A percentile compares a stretch with the other conserved stretches of the same genome.
Conservation (phyloP, 2,888 invertebrate genomes). For the Entomobrya multifasciata region DNA sequence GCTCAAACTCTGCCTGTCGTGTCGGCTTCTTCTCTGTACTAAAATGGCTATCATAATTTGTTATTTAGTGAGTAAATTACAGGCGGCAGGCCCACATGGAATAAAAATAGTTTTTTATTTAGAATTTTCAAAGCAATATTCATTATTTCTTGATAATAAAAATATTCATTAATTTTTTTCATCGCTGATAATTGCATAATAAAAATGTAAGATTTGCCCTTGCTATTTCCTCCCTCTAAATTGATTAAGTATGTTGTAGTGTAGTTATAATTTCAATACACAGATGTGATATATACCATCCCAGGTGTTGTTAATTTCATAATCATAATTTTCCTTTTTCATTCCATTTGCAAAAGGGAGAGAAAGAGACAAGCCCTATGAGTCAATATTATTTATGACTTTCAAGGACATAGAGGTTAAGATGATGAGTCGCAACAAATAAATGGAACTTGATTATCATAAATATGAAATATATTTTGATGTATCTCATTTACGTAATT, state of each 20-base stretch:
- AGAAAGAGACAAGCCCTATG: constrained; percentile 17
- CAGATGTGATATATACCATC: too few species aligned
- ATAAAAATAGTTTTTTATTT: too few species aligned
- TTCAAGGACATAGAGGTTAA: constrained; percentile 4
- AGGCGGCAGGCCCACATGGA: not conserved
- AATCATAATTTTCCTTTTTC: too few species aligned
- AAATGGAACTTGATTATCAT: not conserved
- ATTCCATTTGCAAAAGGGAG: too few species aligned
- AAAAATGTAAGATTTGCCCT: too few species aligned
- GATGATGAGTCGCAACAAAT: constrained; percentile 6
- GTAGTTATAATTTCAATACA: too few species aligned
- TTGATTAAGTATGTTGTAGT: too few species aligned
- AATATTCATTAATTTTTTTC: not conserved
- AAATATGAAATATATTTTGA: not conserved
- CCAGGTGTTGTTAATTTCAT: too few species aligned
- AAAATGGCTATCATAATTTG: constrained; percentile 20
- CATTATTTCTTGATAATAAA: not conserved
- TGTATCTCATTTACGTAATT: too few species aligned
- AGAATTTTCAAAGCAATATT: constrained; percentile 9
- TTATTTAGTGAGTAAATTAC: constrained; percentile 39
- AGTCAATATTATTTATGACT: constrained; percentile 6
- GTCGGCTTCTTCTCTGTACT: constrained; percentile 26
- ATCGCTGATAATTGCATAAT: too few species aligned
- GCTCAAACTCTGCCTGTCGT: too few species aligned
- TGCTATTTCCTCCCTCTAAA: too few species aligned